These are phyloP conservation scores for Ormyrus labotus DNA, from an alignment of 2,888 invertebrate species.

Conservation along the genomic window DNA sequence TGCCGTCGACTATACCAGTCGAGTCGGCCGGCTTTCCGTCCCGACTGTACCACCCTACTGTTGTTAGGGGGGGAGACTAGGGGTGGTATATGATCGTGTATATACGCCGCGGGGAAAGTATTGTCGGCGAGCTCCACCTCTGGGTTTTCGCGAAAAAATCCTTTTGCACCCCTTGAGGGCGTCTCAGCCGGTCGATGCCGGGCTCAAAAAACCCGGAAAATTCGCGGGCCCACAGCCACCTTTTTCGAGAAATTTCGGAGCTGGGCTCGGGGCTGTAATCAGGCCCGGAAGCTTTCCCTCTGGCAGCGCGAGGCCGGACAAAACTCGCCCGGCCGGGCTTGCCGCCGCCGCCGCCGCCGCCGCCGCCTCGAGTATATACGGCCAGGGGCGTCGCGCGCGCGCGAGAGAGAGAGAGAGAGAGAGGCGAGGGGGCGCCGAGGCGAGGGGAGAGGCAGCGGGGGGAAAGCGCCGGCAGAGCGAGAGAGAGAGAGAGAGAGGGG, in stretches of 20 bases:
- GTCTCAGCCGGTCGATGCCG: slow-evolving; percentile 46
- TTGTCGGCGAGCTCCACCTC: slow-evolving; percentile 74
- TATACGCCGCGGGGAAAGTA: slow-evolving; percentile 73
- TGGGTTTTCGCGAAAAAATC: slow-evolving; percentile 70
- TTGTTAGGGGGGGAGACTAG: slow-evolving; percentile 75
- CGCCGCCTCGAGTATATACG: slow-evolving; percentile 74
- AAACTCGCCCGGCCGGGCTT: slow-evolving; percentile 63
- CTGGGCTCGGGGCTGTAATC: slow-evolving; percentile 52
- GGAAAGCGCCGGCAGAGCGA: slow-evolving; percentile 23
- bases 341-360: slow-evolving; percentile 38
- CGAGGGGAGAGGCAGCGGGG: slow-evolving; percentile 68
- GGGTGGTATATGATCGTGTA: slow-evolving; percentile 76
- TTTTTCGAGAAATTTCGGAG: slow-evolving; percentile 70
- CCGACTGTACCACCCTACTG: slow-evolving; percentile 75
- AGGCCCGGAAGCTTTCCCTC: slow-evolving; percentile 67
- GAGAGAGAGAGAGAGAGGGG: slow-evolving; percentile 60
- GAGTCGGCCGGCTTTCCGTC: slow-evolving; percentile 65
- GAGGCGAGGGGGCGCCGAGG: slow-evolving; percentile 61
- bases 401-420: slow-evolving; percentile 64
- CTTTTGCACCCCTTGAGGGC: slow-evolving; percentile 54
- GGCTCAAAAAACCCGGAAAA: slow-evolving; percentile 69
- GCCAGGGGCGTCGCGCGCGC: slow-evolving; percentile 71
- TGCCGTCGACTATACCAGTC: slow-evolving; percentile 43
- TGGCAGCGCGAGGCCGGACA: slow-evolving; percentile 69
- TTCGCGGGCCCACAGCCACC: slow-evolving; percentile 64